A percentile compares a stretch with the other conserved stretches of the same genome.
phyloP scores from a whole-genome alignment of 2,888 invertebrate genomes.

The Zygothrica quintamaculata region DNA sequence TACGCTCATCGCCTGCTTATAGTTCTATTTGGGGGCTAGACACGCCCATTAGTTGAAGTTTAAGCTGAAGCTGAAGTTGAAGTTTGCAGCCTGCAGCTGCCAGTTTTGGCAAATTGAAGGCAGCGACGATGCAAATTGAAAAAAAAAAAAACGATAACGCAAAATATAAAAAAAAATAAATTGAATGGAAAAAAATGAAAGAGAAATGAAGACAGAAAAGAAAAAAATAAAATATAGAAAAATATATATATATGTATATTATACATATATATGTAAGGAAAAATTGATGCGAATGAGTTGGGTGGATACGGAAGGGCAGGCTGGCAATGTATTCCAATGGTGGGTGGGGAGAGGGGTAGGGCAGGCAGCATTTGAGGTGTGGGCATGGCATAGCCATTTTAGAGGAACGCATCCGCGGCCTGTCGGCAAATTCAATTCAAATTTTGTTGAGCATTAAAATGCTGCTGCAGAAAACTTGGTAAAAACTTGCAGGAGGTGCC shows the following conservation, averaged over 20 bases:
- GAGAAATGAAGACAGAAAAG: conserved; percentile 10
- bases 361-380: too few relatives aligned
- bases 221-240: too few relatives aligned
- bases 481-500: conserved; percentile 38
- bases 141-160: conserved; percentile 35
- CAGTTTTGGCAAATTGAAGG: conserved; percentile 66
- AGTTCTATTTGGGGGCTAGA: too few relatives aligned
- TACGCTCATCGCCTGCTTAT: background rate
- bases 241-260: too few relatives aligned
- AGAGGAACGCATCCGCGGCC: conserved; percentile 51
- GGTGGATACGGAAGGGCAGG: background rate
- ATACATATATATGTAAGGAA: conserved; percentile 3
- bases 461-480: conserved; percentile 51
- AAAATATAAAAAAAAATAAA: too few relatives aligned
- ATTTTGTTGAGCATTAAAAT: conserved; percentile 79
- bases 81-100: conserved; percentile 60
- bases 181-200: background rate
- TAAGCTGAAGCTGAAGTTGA: conserved; percentile 55
- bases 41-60: conserved; percentile 10
- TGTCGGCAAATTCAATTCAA: conserved; percentile 79
- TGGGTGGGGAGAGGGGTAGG: background rate
- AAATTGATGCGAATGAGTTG: background rate
- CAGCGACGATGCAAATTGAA: conserved; percentile 71
- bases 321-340: background rate
- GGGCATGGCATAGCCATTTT: conserved; percentile 43